phyloP scores from a whole-genome alignment of 2,113 vertebrate species.

The Rhynchopsitta pachyrhyncha region DNA sequence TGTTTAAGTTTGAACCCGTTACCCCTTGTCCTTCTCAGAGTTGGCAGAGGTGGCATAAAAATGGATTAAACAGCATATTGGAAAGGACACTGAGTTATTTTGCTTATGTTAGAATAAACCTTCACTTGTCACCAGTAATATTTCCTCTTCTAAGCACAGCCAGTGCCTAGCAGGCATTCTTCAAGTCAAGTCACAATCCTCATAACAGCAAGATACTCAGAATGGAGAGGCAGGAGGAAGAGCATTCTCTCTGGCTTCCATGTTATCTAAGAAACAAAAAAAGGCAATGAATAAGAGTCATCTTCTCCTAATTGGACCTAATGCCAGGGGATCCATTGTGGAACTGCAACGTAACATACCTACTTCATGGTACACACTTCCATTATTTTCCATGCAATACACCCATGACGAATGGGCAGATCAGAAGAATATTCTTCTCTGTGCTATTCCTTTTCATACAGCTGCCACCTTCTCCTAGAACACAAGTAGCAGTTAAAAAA shows the following conservation, averaged over 20 bases:
- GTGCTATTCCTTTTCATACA: not conserved
- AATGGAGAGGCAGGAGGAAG: not conserved
- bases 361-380: not conserved
- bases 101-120: not conserved
- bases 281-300: not conserved
- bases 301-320: not conserved
- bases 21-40: not conserved
- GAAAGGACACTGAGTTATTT: slow-evolving; percentile 1
- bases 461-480: not conserved
- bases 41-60: not conserved
- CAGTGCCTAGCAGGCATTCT: not conserved
- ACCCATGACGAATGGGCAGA: not conserved
- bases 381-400: not conserved
- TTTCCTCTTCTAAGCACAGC: not conserved
- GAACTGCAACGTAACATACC: not conserved
- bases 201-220: not conserved
- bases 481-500: not conserved
- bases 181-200: not conserved
- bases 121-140: not conserved
- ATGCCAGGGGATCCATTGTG: not conserved
- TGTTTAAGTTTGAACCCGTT: too few relatives aligned
- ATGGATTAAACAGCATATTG: not conserved
- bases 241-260: not conserved
- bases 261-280: not conserved
- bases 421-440: not conserved